phyloP scores from a whole-genome alignment of 1,140 invertebrate species.

The Drosophila watanabei region DNA sequence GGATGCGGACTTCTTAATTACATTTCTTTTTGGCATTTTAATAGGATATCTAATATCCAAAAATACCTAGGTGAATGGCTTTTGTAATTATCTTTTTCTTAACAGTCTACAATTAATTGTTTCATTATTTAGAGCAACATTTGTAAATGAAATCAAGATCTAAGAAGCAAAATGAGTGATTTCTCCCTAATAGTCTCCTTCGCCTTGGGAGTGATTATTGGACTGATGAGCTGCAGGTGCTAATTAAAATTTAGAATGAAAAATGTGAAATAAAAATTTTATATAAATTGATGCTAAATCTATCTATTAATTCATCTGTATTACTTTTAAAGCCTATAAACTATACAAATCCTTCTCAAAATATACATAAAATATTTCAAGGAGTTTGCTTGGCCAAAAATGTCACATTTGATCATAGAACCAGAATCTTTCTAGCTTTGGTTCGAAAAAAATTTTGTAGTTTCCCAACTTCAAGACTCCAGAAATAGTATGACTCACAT shows the following conservation, averaged over 20 bases:
- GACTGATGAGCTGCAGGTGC: conserved; percentile 38
- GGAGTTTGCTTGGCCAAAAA: not conserved
- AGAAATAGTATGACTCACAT: conserved; percentile 49
- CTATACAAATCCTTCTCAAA: not conserved
- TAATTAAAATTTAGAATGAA: not conserved
- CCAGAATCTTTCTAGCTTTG: not conserved
- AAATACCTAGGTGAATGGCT: not conserved
- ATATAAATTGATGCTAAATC: not conserved
- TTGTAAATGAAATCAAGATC: not conserved
- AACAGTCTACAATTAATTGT: too few species aligned
- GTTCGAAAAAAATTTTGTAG: not conserved
- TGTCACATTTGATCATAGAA: not conserved
- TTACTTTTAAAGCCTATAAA: not conserved
- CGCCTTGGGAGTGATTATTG: conserved; percentile 34
- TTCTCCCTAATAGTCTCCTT: conserved; percentile 44
- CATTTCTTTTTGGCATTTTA: not conserved
- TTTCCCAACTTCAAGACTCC: not conserved
- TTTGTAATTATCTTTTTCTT: not conserved
- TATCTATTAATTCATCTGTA: not conserved
- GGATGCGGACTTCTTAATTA: not conserved
- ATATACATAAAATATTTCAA: too few species aligned
- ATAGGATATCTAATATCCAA: not conserved
- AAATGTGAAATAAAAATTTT: not conserved
- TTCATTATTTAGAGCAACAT: not conserved
- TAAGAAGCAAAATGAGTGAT: conserved; percentile 25